phyloP scores from a whole-genome alignment of 1,140 invertebrate species.

The Pinna nobilis region DNA sequence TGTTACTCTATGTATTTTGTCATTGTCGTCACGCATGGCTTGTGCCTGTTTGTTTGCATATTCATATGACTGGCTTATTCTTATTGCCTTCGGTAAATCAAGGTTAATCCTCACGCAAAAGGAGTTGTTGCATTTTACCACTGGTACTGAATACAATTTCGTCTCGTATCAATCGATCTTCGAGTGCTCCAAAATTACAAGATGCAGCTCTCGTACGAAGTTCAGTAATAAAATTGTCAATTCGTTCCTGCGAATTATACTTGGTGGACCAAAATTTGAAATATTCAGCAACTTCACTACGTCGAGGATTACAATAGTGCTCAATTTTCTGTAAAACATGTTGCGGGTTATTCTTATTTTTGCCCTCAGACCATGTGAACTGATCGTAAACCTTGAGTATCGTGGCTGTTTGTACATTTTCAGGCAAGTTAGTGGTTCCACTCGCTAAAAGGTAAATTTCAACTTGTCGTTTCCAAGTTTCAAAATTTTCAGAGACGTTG shows the following conservation, averaged over 20 bases:
- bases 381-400: conserved; percentile 12
- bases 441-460: conserved; percentile 17
- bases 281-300: conserved; percentile 25
- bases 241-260: not conserved
- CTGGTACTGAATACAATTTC: conserved; percentile 20
- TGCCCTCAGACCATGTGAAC: conserved; percentile 8
- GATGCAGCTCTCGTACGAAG: conserved; percentile 12
- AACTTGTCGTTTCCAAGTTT: conserved; percentile 28
- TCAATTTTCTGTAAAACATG: conserved; percentile 24
- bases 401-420: conserved; percentile 6
- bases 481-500: conserved; percentile 28
- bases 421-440: not conserved
- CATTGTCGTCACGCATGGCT: not conserved
- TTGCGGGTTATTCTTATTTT: conserved; percentile 14
- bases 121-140: conserved; percentile 24
- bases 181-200: conserved; percentile 17
- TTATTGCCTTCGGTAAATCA: conserved; percentile 28
- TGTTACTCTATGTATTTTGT: not conserved
- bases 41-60: conserved; percentile 5
- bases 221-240: conserved; percentile 31
- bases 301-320: conserved; percentile 23
- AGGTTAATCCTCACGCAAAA: conserved; percentile 20
- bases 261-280: conserved; percentile 32
- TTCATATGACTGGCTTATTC: conserved; percentile 24
- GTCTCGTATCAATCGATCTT: conserved; percentile 7